These are phyloP conservation scores for Drosophila hamatofila DNA, from an alignment of 2,888 invertebrate genomes.

Conservation along the genomic window DNA sequence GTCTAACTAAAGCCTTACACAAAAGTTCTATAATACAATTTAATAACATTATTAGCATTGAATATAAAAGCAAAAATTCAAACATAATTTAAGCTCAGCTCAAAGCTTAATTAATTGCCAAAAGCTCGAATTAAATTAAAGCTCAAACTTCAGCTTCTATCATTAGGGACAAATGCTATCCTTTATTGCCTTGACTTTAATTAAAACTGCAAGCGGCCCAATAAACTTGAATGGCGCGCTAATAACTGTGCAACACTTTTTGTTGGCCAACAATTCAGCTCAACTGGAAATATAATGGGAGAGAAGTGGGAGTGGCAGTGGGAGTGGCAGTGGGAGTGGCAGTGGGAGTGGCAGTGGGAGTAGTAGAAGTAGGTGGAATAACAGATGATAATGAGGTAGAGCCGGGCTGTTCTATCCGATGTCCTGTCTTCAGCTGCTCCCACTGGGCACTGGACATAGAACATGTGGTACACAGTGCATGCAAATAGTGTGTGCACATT, in stretches of 20 bases:
- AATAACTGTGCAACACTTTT: constrained; percentile 54
- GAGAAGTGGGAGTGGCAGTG: background rate
- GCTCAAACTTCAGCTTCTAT: constrained; percentile 24
- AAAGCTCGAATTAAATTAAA: background rate
- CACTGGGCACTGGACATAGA: constrained; percentile 19
- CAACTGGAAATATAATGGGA: background rate
- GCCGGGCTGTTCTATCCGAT: constrained; percentile 1
- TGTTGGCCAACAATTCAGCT: constrained; percentile 21
- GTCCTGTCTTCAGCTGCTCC: constrained; percentile 29
- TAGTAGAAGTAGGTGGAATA: background rate
- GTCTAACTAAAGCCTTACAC: no score
- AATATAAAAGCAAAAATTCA: background rate
- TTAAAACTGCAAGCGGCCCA: constrained; percentile 38
- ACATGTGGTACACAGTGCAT: constrained; percentile 27
- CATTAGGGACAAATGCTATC: constrained; percentile 17
- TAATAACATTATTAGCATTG: background rate
- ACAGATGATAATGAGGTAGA: constrained; percentile 26
- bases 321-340: background rate
- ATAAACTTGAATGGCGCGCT: constrained; percentile 53
- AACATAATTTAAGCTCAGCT: background rate
- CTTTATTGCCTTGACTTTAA: constrained; percentile 37
- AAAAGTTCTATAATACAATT: background rate
- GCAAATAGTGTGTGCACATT: constrained; percentile 52
- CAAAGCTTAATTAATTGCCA: background rate
- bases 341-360: background rate